These are phyloP conservation scores for Oithona nana DNA, from an alignment of 2,888 invertebrate genomes.

Conservation along the genomic window DNA sequence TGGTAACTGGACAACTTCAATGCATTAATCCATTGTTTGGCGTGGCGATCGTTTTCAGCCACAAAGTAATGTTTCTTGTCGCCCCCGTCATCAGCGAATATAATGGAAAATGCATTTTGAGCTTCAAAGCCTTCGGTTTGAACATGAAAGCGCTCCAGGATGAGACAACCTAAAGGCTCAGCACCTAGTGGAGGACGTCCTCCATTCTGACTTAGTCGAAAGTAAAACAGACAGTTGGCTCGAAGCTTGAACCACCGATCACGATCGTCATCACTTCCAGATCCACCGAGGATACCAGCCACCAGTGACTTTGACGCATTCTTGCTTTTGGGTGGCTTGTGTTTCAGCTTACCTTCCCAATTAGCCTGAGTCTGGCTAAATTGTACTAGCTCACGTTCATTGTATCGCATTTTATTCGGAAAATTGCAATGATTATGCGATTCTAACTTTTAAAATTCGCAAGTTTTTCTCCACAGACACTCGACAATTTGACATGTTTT, in stretches of 20 bases:
- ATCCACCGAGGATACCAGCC: background rate
- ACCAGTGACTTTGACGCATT: background rate
- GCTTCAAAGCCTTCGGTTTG: background rate
- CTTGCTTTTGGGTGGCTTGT: background rate
- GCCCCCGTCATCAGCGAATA: background rate
- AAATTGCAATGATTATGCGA: too few relatives aligned
- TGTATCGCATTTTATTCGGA: background rate
- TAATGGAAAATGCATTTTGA: background rate
- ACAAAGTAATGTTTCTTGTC: background rate
- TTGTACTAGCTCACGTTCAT: background rate
- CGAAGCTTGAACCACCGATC: background rate
- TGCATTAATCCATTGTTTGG: background rate
- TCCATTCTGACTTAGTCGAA: background rate
- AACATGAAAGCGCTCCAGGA: background rate
- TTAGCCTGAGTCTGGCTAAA: background rate
- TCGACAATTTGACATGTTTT: too few relatives aligned
- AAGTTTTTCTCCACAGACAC: too few relatives aligned
- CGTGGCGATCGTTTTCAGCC: background rate
- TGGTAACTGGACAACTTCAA: background rate
- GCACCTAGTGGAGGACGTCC: background rate
- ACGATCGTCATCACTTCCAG: background rate
- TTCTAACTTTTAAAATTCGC: too few relatives aligned
- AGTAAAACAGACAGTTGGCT: background rate
- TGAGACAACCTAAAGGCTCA: background rate
- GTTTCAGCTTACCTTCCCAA: background rate